These are phyloP conservation scores for Polydrusus tereticollis DNA, from an alignment of 2,888 invertebrate species.

Conservation along the genomic window DNA sequence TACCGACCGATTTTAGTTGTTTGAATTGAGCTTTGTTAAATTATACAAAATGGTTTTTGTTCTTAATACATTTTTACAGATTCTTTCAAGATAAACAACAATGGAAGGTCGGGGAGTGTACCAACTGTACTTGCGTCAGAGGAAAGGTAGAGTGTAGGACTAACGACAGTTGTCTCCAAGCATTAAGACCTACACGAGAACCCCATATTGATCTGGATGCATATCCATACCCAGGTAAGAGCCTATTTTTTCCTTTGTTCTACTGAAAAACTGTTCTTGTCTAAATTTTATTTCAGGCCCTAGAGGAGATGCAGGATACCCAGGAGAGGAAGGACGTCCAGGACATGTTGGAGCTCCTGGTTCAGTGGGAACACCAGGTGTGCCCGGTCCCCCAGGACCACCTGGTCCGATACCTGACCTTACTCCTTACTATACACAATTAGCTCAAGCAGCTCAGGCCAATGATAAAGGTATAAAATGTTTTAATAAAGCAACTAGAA, in stretches of 20 bases:
- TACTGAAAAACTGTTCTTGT: not conserved
- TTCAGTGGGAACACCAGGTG: constrained; percentile 74
- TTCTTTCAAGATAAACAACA: constrained; percentile 73
- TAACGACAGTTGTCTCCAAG: constrained; percentile 68
- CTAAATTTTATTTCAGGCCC: constrained; percentile 58
- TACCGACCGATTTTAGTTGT: no score
- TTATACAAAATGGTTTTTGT: no score
- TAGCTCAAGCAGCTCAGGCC: constrained; percentile 78
- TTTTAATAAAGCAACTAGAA: no score
- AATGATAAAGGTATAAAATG: constrained; percentile 87
- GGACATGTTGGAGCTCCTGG: constrained; percentile 76
- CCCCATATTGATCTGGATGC: constrained; percentile 41
- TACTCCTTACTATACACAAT: constrained; percentile 80
- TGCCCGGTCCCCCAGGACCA: constrained; percentile 74
- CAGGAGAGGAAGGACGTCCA: constrained; percentile 71
- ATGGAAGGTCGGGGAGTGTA: constrained; percentile 79
- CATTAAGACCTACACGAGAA: constrained; percentile 54
- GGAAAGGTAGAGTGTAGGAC: constrained; percentile 73
- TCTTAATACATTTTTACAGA: no score
- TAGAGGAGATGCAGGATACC: constrained; percentile 70
- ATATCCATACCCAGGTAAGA: constrained; percentile 42
- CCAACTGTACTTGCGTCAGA: constrained; percentile 77
- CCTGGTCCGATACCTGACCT: constrained; percentile 82
- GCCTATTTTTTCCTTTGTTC: not conserved
- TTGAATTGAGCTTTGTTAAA: no score